Evolutionary conservation across 2,888 invertebrate species (phyloP), one percentile per base, ranked within the genome.

Genomic region (Ashinkailepas kermadecensis): DNA sequence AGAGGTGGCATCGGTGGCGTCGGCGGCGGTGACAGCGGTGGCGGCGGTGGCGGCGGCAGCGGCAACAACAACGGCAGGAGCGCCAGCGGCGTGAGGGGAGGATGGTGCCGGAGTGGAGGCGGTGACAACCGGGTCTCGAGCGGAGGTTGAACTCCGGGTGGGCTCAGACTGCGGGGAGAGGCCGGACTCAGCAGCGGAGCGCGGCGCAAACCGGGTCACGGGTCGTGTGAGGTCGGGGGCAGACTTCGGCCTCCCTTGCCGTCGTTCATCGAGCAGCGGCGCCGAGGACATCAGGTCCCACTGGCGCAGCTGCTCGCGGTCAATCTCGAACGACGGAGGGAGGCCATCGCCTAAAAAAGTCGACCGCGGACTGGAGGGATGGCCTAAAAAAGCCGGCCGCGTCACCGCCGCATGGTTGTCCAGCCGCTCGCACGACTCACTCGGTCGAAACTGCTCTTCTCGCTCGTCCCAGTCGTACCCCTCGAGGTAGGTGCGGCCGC

Each of bases 311-410:
- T 82, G 82, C 82, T 84, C 83, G 81, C 81, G 59, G 67, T 81
- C 83, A 81, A 70, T 84, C 83, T 81, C 83, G 82, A 82, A 82
- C 81, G 83, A 83, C 83, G 84, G 84, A 81, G 86, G 85, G 87
- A 86, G 84, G 88, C 88, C 88, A 85, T 88, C 88, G 86, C 86
- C 89, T 89, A 89, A 89, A 89, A 89, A 89, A 88, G 83, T 82
- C 82, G 39, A 39, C 39, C 83, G 84, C 78, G 82, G 83, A 9
- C 13, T 21, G 70, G 12, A 3, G 7, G 70, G 25, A 39, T 83
- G 81, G 83, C 82, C 79, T 82, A 39, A 23, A 59, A 62, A 23
- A 23, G 78, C 39, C 23, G 79, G 64, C 56, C 39, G 39, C 4
- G 39, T 39, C 39, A 39, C 39, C 39, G 39, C 39, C 39, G 39